Evolutionary conservation across 2,113 vertebrate genomes (phyloP).

Genomic region (Xiphorhynchus elegans): DNA sequence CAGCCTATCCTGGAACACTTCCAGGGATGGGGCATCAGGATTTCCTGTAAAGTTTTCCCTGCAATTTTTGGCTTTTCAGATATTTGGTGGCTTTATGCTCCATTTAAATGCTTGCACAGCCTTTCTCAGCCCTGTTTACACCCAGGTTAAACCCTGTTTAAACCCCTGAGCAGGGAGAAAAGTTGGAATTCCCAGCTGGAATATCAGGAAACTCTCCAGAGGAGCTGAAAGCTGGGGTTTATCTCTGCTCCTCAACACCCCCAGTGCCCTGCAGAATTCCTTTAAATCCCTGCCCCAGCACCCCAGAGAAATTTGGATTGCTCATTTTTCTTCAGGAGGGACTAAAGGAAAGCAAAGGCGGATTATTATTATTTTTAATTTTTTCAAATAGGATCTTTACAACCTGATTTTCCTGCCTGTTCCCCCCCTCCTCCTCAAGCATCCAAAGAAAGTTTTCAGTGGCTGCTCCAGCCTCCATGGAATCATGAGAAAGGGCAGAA

Average conservation of each 20-base stretch:
- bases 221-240: accelerated
- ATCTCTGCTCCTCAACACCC: not conserved
- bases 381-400: not conserved
- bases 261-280: not conserved
- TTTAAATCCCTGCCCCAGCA: not conserved
- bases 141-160: not conserved
- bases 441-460: not conserved
- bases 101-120: not conserved
- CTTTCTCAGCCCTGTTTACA: not conserved
- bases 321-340: accelerated
- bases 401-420: not conserved
- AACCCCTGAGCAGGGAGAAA: not conserved
- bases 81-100: not conserved
- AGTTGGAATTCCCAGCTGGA: too few relatives aligned
- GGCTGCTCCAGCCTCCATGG: not conserved
- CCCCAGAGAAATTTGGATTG: not conserved
- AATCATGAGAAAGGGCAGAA: not conserved
- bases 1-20: not conserved
- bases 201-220: not conserved
- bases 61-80: not conserved
- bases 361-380: not conserved
- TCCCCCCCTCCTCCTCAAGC: not conserved
- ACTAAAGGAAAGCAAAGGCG: not conserved
- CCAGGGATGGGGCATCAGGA: not conserved
- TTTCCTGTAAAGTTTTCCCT: not conserved